These are phyloP conservation scores for Lasioglossum marginatum DNA, from an alignment of 2,888 invertebrate genomes.

Conservation along the genomic window DNA sequence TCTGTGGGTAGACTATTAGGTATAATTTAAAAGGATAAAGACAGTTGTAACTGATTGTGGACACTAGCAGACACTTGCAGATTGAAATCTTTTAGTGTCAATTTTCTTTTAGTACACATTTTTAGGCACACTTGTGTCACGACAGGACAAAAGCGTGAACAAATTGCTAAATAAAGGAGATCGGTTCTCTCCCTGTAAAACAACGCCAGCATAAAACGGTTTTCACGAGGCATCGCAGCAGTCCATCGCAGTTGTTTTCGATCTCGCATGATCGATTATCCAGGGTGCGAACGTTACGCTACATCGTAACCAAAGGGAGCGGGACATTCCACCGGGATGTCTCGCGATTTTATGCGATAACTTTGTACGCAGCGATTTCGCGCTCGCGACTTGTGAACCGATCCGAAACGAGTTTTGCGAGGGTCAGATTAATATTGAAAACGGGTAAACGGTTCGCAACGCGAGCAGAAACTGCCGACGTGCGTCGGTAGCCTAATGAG, in stretches of 20 bases:
- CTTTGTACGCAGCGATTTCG: neutral
- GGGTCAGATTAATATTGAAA: constrained; percentile 30
- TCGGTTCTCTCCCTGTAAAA: neutral
- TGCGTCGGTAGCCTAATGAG: constrained; percentile 66
- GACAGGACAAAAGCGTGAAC: neutral
- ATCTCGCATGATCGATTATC: constrained; percentile 11
- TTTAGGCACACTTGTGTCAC: too few relatives aligned
- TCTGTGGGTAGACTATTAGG: neutral
- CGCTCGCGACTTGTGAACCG: neutral
- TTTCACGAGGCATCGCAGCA: constrained; percentile 11
- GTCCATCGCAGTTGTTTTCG: constrained; percentile 5
- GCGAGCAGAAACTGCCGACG: neutral
- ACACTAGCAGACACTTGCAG: too few relatives aligned
- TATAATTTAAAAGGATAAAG: neutral
- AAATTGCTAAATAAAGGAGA: neutral
- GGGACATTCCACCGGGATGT: constrained; percentile 11
- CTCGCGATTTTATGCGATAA: constrained; percentile 10
- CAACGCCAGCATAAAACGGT: neutral
- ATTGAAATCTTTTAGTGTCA: too few relatives aligned
- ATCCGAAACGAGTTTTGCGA: neutral
- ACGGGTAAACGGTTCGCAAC: neutral
- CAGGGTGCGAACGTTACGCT: neutral
- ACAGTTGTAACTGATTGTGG: too few relatives aligned
- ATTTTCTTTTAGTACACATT: too few relatives aligned
- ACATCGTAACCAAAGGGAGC: neutral